phyloP scores from a whole-genome alignment of 1,140 invertebrate species.

The Mizuhopecten yessoensis region DNA sequence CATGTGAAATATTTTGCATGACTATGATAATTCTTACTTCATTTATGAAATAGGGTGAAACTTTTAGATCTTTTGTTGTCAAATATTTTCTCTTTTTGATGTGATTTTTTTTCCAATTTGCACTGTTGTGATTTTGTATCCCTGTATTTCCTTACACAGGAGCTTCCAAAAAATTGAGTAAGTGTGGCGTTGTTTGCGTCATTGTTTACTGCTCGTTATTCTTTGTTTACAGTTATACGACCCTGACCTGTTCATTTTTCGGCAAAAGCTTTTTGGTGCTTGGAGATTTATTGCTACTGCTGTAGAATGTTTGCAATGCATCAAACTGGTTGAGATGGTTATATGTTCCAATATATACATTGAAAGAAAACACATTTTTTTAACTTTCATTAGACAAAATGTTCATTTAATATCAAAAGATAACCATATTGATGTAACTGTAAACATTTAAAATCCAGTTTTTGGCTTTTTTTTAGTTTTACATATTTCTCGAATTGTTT shows the following conservation, averaged over 20 bases:
- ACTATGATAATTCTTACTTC: background rate
- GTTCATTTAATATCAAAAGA: background rate
- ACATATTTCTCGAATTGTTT: background rate
- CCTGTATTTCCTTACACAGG: slow-evolving; percentile 70
- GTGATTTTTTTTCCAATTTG: background rate
- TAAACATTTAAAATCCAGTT: slow-evolving; percentile 1
- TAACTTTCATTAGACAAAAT: background rate
- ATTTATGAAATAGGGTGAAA: slow-evolving; percentile 4
- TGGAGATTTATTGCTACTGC: slow-evolving; percentile 46
- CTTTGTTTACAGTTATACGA: slow-evolving; percentile 25
- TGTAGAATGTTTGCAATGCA: slow-evolving; percentile 38
- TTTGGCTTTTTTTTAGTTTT: background rate
- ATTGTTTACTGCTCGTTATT: slow-evolving; percentile 28
- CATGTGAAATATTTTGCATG: slow-evolving; percentile 42
- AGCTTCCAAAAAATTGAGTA: slow-evolving; percentile 64
- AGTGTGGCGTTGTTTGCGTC: slow-evolving; percentile 52
- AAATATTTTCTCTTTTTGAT: slow-evolving; percentile 41
- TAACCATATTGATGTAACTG: slow-evolving; percentile 36
- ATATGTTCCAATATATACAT: background rate
- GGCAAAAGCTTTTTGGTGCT: slow-evolving; percentile 63
- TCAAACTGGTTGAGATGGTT: slow-evolving; percentile 38
- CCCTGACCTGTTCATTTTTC: slow-evolving; percentile 42
- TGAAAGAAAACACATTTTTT: background rate
- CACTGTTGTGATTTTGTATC: slow-evolving; percentile 50
- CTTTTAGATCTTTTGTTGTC: slow-evolving; percentile 42